Evolutionary conservation across 1,140 invertebrate species (phyloP), one percentile per base, ranked within the genome.

Genomic region (Drosophila burlai): DNA sequence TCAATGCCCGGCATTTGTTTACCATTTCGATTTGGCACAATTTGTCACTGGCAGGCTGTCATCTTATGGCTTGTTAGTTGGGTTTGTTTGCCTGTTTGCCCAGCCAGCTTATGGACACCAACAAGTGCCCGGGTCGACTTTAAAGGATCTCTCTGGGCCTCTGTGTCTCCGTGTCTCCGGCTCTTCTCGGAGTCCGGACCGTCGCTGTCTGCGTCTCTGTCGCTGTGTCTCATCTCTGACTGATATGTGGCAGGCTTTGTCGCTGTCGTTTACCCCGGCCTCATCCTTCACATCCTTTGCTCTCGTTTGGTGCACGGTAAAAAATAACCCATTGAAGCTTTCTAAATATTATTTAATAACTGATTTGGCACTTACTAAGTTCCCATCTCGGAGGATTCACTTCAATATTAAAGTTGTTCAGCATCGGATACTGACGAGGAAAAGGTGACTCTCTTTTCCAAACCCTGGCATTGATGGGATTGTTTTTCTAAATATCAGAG

Each of bases 31-130:
- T 87, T 87, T 87, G 84, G 84, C 84, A 87, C 84, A 87, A 87
- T 87, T 87, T 87, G 84, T 87, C 84, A 87, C 84, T 87, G 77
- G 84, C 84, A 81, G 84, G 77, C 84, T 87, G 84, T 87, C 84
- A 89, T 87, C 84, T 87, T 87, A 87, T 89, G 84, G 84, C 84
- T 87, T 89, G 84, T 87, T 87, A 87, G 84, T 87, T 84, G 85
- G 80, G 72, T 87, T 87, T 87, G 84, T 90, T 87, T 87, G 83
- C 80, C 76, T 87, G 84, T 89, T 83, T 87, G 83, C 84, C 76
- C 63, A 89, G 84, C 73, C 84, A 90, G 84, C 84, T 87, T 87
- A 87, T 89, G 84, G 84, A 87, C 84, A 87, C 84, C 84, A 87
- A 87, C 84, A 87, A 87, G 84, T 87, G 84, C 76, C 76, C 76